Evolutionary conservation across 2,797 vertebrate species (phyloP).

Genomic region (Carcharodon carcharias): DNA sequence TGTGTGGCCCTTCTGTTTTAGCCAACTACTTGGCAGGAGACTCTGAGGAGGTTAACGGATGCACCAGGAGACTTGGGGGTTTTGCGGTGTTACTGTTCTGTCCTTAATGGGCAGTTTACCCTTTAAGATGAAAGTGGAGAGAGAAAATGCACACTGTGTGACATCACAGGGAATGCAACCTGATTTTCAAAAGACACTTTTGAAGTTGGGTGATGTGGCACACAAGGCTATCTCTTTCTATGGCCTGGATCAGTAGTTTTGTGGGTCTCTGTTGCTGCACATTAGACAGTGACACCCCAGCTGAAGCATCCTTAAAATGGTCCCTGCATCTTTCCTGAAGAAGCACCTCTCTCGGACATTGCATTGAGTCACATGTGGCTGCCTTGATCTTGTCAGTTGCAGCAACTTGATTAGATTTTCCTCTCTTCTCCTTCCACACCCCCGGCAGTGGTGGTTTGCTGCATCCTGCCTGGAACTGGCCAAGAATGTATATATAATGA

Average conservation of each 20-base stretch:
- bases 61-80: background rate
- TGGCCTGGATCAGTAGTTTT: no score
- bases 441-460: background rate
- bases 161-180: background rate
- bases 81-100: no score
- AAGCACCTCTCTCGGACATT: no score
- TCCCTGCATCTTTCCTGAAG: no score
- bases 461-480: background rate
- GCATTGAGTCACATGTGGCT: no score
- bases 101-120: background rate
- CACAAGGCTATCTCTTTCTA: no score
- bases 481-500: background rate
- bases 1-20: background rate
- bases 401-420: background rate
- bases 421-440: background rate
- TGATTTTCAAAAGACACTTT: background rate
- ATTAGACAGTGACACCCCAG: no score
- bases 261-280: no score
- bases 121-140: background rate
- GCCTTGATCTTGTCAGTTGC: background rate
- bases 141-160: background rate
- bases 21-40: background rate
- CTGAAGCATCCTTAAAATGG: no score
- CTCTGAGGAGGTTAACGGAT: background rate
- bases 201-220: background rate